These are phyloP conservation scores for Tringa solitaria DNA, from an alignment of 2,113 vertebrate species.

Conservation along the genomic window DNA sequence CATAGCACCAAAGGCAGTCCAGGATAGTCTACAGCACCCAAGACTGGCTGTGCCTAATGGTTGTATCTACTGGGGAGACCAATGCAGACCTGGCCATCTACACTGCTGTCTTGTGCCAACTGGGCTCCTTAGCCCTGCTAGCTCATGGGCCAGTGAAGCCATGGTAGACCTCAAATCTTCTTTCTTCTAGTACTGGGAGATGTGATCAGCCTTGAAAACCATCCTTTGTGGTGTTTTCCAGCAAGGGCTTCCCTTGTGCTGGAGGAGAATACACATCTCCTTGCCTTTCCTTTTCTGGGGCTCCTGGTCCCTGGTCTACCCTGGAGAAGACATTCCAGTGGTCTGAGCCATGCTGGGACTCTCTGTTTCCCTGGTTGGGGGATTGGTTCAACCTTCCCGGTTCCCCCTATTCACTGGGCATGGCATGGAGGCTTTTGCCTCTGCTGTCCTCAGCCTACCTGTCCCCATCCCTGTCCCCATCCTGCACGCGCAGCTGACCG, in stretches of 20 bases:
- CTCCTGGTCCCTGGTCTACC: background rate
- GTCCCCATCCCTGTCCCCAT: background rate
- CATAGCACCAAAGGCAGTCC: background rate
- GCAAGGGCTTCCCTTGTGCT: background rate
- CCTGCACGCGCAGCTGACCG: background rate
- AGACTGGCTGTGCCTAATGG: background rate
- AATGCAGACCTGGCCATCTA: background rate
- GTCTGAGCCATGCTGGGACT: background rate
- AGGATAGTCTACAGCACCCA: background rate
- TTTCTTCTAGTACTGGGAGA: background rate
- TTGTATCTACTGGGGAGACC: background rate
- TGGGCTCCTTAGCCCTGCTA: background rate
- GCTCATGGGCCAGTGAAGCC: background rate
- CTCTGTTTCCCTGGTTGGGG: background rate
- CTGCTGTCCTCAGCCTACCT: background rate
- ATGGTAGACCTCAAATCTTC: background rate
- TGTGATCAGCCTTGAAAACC: fast-evolving
- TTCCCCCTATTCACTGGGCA: fast-evolving
- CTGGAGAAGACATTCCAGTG: background rate
- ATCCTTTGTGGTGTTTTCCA: background rate
- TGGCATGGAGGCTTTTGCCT: background rate
- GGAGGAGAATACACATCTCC: background rate
- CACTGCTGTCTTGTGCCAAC: background rate
- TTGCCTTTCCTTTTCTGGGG: background rate
- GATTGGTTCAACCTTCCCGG: background rate